Percentiles rank a stretch among this genome's conserved stretches.
phyloP scores from a whole-genome alignment of 2,888 invertebrate genomes.

The Tipula vernalis region DNA sequence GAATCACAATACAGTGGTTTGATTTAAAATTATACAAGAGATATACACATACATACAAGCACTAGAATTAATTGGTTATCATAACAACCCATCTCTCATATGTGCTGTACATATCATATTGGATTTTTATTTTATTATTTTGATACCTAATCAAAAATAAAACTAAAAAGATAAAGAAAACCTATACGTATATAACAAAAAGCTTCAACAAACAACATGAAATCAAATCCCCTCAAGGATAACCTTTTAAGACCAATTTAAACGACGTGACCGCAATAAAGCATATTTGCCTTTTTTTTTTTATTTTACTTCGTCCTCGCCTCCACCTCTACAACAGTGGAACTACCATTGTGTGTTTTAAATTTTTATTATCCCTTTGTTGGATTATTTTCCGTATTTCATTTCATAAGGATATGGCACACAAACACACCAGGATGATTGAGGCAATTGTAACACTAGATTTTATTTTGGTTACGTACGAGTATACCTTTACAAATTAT shows the following conservation, averaged over 20 bases:
- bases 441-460: not conserved
- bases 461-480: not conserved
- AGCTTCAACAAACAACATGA: not conserved
- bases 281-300: not conserved
- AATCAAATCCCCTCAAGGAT: constrained; percentile 4
- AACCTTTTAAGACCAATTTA: constrained; percentile 4
- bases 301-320: not conserved
- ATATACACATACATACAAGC: not conserved
- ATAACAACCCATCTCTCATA: not conserved
- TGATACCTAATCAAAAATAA: not conserved
- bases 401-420: not conserved
- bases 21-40: not conserved
- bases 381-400: not conserved
- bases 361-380: not conserved
- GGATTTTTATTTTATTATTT: not conserved
- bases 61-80: not conserved
- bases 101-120: not conserved
- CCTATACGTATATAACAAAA: not conserved
- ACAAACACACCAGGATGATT: not conserved
- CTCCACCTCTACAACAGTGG: not conserved
- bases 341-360: not conserved
- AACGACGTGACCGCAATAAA: constrained; percentile 4
- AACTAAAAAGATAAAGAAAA: not conserved
- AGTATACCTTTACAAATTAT: not conserved
- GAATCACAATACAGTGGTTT: not conserved